Percentiles rank a stretch among this genome's conserved stretches.
Evolutionary conservation across 2,113 vertebrate species (phyloP).

Genomic region (Nyctibius bracteatus): DNA sequence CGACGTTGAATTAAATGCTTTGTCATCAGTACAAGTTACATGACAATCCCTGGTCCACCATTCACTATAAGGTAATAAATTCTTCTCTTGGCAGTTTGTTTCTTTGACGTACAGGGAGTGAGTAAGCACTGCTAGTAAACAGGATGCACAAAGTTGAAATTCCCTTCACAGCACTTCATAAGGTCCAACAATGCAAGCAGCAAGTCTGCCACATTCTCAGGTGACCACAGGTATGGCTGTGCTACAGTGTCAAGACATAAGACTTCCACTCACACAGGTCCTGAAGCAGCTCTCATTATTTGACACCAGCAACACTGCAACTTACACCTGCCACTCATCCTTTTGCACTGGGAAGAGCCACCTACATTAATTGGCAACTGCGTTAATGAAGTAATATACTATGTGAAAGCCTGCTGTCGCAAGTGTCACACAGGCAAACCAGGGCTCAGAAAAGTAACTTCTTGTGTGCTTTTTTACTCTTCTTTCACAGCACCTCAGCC

Average conservation of each 20-base stretch:
- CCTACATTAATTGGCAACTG: background rate
- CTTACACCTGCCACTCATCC: background rate
- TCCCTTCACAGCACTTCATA: background rate
- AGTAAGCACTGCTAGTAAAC: background rate
- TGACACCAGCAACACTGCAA: background rate
- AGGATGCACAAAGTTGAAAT: background rate
- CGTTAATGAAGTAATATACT: background rate
- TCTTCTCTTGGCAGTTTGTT: background rate
- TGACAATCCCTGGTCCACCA: background rate
- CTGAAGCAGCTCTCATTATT: background rate
- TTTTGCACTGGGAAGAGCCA: background rate
- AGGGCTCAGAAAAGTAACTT: accelerated
- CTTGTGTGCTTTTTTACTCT: background rate
- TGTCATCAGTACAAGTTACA: background rate
- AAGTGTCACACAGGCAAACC: background rate
- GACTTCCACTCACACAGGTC: background rate
- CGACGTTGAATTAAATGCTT: background rate
- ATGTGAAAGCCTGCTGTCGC: background rate
- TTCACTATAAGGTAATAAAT: background rate
- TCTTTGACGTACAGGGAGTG: background rate
- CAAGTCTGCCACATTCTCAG: background rate
- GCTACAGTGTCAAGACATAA: background rate
- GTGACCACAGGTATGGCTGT: background rate
- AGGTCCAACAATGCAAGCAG: background rate
- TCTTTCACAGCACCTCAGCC: background rate